Conservation (phyloP, 2,888 invertebrate genomes). For the Dusona sp. region DNA sequence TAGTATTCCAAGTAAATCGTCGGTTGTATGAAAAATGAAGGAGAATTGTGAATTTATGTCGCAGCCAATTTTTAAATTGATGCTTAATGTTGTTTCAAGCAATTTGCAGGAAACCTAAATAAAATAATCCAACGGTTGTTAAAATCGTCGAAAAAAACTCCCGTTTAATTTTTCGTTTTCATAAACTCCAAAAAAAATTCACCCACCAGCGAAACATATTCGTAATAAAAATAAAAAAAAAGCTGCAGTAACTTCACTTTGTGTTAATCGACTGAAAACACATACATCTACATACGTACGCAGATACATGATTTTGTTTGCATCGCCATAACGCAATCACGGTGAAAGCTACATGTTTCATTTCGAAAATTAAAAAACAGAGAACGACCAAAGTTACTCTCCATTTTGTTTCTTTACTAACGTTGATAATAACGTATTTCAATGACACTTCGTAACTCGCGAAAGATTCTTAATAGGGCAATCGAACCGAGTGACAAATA, state of each 20-base stretch:
- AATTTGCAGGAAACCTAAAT: neutral
- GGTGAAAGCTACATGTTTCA: slow-evolving; percentile 65
- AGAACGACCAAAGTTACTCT: too few species aligned
- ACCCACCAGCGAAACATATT: neutral
- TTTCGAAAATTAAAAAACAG: slow-evolving; percentile 40
- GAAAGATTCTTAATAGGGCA: neutral
- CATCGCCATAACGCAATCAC: slow-evolving; percentile 64
- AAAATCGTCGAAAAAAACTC: neutral
- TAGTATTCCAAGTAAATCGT: neutral
- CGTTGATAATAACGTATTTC: too few species aligned
- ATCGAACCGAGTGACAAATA: neutral
- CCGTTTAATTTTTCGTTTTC: neutral
- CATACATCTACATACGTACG: slow-evolving; percentile 40
- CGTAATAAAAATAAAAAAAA: neutral
- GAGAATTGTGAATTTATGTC: neutral
- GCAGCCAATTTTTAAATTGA: neutral
- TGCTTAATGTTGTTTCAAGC: neutral
- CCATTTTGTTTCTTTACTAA: too few species aligned
- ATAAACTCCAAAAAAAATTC: neutral
- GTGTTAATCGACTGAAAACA: slow-evolving; percentile 1
- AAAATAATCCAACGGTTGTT: neutral
- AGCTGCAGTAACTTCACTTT: neutral
- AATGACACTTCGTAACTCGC: neutral
- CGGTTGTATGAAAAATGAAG: neutral
- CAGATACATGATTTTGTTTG: slow-evolving; percentile 62